Evolutionary conservation across 2,888 invertebrate genomes (phyloP).

Genomic region (Xylophagus ater): DNA sequence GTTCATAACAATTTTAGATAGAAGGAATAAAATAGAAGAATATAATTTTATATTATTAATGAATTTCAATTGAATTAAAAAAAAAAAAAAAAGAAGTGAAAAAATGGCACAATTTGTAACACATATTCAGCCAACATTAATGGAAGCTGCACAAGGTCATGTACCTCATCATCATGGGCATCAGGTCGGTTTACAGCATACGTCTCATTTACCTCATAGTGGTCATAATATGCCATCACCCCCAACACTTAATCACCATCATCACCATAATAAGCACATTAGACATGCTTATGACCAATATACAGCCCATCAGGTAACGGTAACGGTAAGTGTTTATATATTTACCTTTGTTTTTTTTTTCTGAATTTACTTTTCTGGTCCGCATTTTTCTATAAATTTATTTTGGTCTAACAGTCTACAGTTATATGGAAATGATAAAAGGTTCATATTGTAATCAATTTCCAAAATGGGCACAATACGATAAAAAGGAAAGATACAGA

Average conservation of each 20-base stretch:
- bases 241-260: conserved; percentile 26
- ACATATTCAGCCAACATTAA: conserved; percentile 47
- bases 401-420: too few relatives aligned
- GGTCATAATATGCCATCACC: conserved; percentile 40
- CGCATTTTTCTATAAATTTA: too few relatives aligned
- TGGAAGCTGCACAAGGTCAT: conserved; percentile 47
- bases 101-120: conserved; percentile 49
- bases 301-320: conserved; percentile 11
- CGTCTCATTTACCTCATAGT: conserved; percentile 38
- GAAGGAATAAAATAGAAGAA: too few relatives aligned
- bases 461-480: too few relatives aligned
- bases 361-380: too few relatives aligned
- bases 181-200: conserved; percentile 38
- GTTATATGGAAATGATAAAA: too few relatives aligned
- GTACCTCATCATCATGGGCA: conserved; percentile 43
- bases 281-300: conserved; percentile 16
- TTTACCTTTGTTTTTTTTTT: too few relatives aligned
- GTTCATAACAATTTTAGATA: background rate
- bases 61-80: background rate
- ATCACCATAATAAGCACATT: conserved; percentile 24
- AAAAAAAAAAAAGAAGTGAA: conserved; percentile 6
- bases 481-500: too few relatives aligned
- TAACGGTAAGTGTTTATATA: too few relatives aligned
- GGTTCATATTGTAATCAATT: too few relatives aligned
- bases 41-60: too few relatives aligned